Conservation (phyloP, 2,888 invertebrate species). For the Athalia cordata region DNA sequence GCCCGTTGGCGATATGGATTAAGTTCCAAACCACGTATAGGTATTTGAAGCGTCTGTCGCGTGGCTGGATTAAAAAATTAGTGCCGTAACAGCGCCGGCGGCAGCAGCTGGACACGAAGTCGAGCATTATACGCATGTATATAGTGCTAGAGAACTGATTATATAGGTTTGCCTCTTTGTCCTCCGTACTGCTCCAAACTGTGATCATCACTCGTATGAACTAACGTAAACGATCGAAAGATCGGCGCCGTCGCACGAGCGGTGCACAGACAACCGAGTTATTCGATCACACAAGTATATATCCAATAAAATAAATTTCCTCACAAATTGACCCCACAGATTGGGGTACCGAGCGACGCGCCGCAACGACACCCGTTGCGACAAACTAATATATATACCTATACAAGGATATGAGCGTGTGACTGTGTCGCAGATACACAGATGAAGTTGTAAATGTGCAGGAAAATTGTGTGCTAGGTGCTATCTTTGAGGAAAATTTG, state of each 20-base stretch:
- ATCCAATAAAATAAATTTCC: constrained; percentile 48
- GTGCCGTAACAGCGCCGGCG: neutral
- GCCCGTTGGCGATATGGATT: no score
- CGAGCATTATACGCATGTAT: neutral
- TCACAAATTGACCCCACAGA: constrained; percentile 48
- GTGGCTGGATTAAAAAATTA: constrained; percentile 22
- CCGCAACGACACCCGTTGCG: neutral
- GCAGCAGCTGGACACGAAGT: neutral
- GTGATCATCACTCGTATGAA: neutral
- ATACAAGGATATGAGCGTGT: neutral
- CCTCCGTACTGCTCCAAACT: neutral
- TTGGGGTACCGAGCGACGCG: constrained; percentile 34
- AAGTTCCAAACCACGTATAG: neutral
- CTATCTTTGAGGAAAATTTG: no score
- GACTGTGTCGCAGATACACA: no score
- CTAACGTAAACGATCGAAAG: neutral
- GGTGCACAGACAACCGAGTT: constrained; percentile 20
- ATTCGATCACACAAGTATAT: constrained; percentile 40
- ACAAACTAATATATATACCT: neutral
- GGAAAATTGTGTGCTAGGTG: no score
- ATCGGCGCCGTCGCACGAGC: constrained; percentile 6
- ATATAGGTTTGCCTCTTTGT: constrained; percentile 34
- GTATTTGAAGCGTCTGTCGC: constrained; percentile 15
- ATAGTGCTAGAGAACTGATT: neutral
- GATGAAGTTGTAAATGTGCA: no score